Percentiles rank a stretch among this genome's conserved stretches.
Evolutionary conservation across 2,888 invertebrate species (phyloP).

Genomic region (Ctena decussata): DNA sequence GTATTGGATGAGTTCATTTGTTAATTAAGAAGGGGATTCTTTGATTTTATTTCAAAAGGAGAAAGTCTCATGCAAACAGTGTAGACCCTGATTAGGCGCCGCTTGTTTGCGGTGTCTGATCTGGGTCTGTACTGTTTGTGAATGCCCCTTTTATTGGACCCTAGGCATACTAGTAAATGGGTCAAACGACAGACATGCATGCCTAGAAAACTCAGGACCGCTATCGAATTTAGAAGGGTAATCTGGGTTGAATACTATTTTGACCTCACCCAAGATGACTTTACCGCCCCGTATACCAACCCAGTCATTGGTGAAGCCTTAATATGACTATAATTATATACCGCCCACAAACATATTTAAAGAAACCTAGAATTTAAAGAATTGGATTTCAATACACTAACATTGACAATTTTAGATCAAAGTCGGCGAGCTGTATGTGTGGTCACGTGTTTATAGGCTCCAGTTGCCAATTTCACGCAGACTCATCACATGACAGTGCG

Average conservation of each 20-base stretch:
- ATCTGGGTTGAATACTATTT: neutral
- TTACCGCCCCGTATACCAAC: too few relatives aligned
- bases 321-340: neutral
- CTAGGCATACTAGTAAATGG: too few relatives aligned
- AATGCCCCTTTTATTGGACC: too few relatives aligned
- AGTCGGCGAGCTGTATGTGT: neutral
- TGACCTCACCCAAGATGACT: too few relatives aligned
- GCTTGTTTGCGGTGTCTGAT: too few relatives aligned
- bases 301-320: neutral
- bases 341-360: neutral
- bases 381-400: neutral
- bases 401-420: neutral
- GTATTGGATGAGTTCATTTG: too few relatives aligned
- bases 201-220: neutral
- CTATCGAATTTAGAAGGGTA: neutral
- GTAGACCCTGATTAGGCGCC: too few relatives aligned
- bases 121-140: too few relatives aligned
- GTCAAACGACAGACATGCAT: neutral
- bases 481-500: neutral
- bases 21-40: too few relatives aligned
- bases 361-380: neutral
- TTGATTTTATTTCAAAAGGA: too few relatives aligned
- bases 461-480: neutral
- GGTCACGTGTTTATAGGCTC: neutral
- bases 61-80: too few relatives aligned